Base-by-base conservation (phyloP, 2,888 invertebrate genomes). In the Trilocha varians region DNA sequence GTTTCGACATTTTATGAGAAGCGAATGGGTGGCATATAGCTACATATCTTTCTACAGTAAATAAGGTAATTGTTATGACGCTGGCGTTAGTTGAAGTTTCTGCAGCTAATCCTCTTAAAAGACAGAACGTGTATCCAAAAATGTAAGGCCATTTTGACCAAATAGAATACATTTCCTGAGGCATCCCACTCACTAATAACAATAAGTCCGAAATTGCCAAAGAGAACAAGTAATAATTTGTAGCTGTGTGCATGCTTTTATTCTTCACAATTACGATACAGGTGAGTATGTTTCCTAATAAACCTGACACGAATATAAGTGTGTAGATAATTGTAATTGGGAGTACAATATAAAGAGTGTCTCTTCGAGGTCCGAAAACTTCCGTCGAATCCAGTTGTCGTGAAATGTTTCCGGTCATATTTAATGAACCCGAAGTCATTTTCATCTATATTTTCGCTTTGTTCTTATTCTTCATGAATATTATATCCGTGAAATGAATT, bases 251-350 rank as follows among this genome's bases (percentile, higher is more conserved):
- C 93, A 96, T 93, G 50, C 91, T 92, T 54, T 91, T 91, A 73
- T 95, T 95, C 48, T 90, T 87, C 14, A 91, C 88, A 50, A 96
- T 95, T 14, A 96, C 95, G 44, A 95, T 85, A 65, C 96, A 96
- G 1, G 95, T 96, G 61, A 92, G 91, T 34, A 93, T 87, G 69
- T 96, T 96, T 2, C 96, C 96, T 16, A 94, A 76, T 2, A 94
- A 78, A 2, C 96, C 95, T 5, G 90, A 91, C 8, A 95, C 63
- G 60, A 95, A 93, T 57, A 95, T 94, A n/a, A 91, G 52, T 1
- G 87, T 75, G 70, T 95, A 96, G 43, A 93, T 83, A n/a, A 92
- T 76, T 1, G 93, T 93, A 49, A 94, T 89, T 0, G 93, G 92
- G 45, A 93, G 69, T 3, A 93, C 90, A 32, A 93, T 86, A 53